These are phyloP conservation scores for Chelonus insularis DNA, from an alignment of 1,140 invertebrate genomes.

Conservation along the genomic window DNA sequence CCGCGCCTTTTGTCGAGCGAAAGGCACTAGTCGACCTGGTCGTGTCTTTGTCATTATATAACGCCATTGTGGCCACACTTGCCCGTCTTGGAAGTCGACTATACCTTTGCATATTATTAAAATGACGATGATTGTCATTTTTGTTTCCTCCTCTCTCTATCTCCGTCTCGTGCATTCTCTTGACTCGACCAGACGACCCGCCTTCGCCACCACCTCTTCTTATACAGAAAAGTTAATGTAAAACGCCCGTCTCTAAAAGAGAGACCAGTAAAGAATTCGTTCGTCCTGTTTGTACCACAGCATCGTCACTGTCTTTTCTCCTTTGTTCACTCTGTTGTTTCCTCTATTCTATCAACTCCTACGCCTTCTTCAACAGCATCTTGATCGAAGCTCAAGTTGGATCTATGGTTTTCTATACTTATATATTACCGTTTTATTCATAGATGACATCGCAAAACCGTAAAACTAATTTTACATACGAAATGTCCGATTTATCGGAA, in stretches of 20 bases:
- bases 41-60: constrained; percentile 62
- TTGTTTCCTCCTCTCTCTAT: constrained; percentile 40
- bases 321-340: too few species aligned
- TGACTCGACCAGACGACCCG: constrained; percentile 14
- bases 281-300: neutral
- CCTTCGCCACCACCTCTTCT: constrained; percentile 9
- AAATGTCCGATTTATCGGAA: too few species aligned
- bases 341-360: too few species aligned
- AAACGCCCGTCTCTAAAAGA: neutral
- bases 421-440: too few species aligned
- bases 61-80: constrained; percentile 61
- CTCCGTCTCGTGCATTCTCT: constrained; percentile 29
- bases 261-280: too few species aligned
- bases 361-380: too few species aligned
- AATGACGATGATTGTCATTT: constrained; percentile 63
- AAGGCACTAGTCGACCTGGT: constrained; percentile 43
- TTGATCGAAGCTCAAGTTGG: too few species aligned
- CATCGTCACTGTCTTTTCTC: too few species aligned
- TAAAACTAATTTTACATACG: too few species aligned
- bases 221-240: neutral
- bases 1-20: constrained; percentile 61
- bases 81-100: constrained; percentile 53
- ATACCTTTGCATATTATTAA: constrained; percentile 58
- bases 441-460: too few species aligned
- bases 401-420: too few species aligned